Base-by-base conservation (phyloP, 2,888 invertebrate genomes). In the Oconnorella tubifera region DNA sequence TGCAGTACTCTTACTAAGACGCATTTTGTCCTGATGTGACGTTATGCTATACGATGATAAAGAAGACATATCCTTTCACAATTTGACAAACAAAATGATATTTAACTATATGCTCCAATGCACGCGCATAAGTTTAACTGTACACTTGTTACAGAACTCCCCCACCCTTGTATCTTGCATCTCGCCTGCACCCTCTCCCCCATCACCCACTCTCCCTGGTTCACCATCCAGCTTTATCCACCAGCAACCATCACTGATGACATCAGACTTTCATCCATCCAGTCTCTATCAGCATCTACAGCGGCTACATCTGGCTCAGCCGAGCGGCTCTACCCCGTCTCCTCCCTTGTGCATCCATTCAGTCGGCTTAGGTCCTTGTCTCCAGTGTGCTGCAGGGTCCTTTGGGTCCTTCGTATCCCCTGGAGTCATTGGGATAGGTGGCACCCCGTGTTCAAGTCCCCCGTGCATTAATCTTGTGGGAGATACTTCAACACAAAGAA, bases 231-330 rank as follows among this genome's bases (percentile, higher is more conserved):
- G 59, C 29, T 23, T 25, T 33, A 6, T 56, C 23, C 4, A 28
- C 40, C 49, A 50, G 4, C 67, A 65, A 25, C 58, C 60, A 33
- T 19, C 58, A 32, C 3, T n/a, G 25, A 2, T 33, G 32, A 40
- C 53, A 59, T 31, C 59, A 14, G 69, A 68, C 33, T 28, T 60
- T 27, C 56, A 58, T 19, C 51, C 65, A 19, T 49, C 65, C 3
- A 66, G 60, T 49, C 69, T 71, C 48, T 65, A 71, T 40, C 70
- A 62, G 75, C 80, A 33, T 84, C 85, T 61, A 59, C 79, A 40
- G 70, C 76, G 56, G 83, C 84, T 49, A 78, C 80, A 74, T 71
- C 80, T 57, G 83, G 69, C 69, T 40, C 70, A 70, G 66, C 56
- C 67, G 4, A 62, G 1, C 80, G 59, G 33, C 48, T 23, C 28